phyloP scores from a whole-genome alignment of 2,888 invertebrate species.

The Odontocolon sp. region DNA sequence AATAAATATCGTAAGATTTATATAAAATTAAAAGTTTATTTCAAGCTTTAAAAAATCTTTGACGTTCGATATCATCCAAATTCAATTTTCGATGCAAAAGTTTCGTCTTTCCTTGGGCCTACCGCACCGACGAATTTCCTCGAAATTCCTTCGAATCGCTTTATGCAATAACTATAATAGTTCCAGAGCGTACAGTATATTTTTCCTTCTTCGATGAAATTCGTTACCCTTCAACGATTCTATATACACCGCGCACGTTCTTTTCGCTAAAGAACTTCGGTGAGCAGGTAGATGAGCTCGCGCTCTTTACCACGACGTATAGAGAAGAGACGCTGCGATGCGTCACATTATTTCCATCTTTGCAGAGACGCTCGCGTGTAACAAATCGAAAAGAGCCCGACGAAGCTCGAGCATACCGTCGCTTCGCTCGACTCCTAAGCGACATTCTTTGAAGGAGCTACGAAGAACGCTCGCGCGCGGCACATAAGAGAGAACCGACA shows the following conservation, averaged over 20 bases:
- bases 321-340: slow-evolving; percentile 54
- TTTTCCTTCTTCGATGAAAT: slow-evolving; percentile 54
- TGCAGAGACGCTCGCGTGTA: slow-evolving; percentile 69
- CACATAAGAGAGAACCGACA: slow-evolving; percentile 59
- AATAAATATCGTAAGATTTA: too few relatives aligned
- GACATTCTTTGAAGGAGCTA: slow-evolving; percentile 46
- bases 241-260: slow-evolving; percentile 44
- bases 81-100: neutral
- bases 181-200: neutral
- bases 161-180: slow-evolving; percentile 42
- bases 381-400: slow-evolving; percentile 67
- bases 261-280: neutral
- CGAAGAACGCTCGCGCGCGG: slow-evolving; percentile 12
- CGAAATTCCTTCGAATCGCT: slow-evolving; percentile 15
- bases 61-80: neutral
- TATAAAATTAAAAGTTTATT: too few relatives aligned
- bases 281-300: slow-evolving; percentile 42
- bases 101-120: slow-evolving; percentile 12
- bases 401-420: neutral
- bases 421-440: slow-evolving; percentile 27
- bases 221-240: slow-evolving; percentile 58
- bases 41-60: neutral
- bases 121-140: slow-evolving; percentile 37
- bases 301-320: slow-evolving; percentile 20
- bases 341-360: slow-evolving; percentile 64